A percentile compares a stretch with the other conserved stretches of the same genome.
These are phyloP conservation scores for Thunnus albacares DNA, from an alignment of 2,797 vertebrate genomes.

Conservation along the genomic window DNA sequence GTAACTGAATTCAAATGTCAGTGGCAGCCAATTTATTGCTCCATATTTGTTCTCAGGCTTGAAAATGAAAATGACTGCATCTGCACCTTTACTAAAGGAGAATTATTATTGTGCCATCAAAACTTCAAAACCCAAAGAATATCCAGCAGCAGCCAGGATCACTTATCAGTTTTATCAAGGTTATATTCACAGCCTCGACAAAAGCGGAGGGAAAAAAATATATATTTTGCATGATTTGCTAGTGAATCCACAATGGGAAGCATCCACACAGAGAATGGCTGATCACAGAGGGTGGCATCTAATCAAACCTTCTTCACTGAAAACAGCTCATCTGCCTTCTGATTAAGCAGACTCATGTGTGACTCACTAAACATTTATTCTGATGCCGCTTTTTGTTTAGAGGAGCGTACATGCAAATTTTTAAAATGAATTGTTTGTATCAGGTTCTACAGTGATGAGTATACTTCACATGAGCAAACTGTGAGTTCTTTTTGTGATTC, in stretches of 20 bases:
- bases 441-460: constrained; percentile 8
- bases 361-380: constrained; percentile 33
- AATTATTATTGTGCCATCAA: neutral
- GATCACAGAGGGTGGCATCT: constrained; percentile 20
- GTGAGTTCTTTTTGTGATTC: neutral
- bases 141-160: neutral
- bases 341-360: neutral
- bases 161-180: neutral
- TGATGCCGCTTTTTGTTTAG: constrained; percentile 32
- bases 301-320: constrained; percentile 50
- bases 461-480: neutral
- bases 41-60: constrained; percentile 2
- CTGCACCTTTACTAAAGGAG: neutral
- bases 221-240: neutral
- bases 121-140: constrained; percentile 2
- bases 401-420: neutral
- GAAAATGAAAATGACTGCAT: neutral
- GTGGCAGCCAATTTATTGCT: neutral
- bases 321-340: constrained; percentile 30
- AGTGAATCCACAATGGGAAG: constrained; percentile 20
- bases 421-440: neutral
- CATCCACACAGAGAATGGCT: constrained; percentile 22
- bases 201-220: neutral
- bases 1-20: constrained; percentile 11
- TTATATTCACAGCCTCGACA: neutral